Base-by-base conservation (phyloP, 2,113 vertebrate species). In the Ibidorhyncha struthersii region DNA sequence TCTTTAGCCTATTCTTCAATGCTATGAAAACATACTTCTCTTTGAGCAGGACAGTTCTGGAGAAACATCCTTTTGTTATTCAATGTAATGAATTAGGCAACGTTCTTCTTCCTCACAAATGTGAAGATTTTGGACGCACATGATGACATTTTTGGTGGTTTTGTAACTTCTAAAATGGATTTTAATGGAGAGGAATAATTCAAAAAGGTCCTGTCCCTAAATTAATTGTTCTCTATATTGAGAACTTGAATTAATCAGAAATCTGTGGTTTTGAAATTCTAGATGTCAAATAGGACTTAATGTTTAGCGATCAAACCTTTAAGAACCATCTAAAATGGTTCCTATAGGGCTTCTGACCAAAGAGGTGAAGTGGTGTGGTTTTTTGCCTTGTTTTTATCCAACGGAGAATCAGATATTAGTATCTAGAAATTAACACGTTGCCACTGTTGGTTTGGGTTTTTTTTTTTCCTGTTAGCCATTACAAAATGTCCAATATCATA, bases 111-210 rank as follows among this genome's bases (percentile, higher is more conserved):
- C 20, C 36, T 91, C 12, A 41, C 23, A 56, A 79, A 4, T 20
- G 7, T 79, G 52, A 67, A 20, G 20, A 53, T 47, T 59, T 76
- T 49, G 30, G 40, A 71, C 0, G 2, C 1, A 6, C 7, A 8
- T 0, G 0, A 8, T 3, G 6, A 41, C 11, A 5, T 36, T 67
- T 53, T 76, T 27, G 9, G 14, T 78, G 38, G 4, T 11, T 82
- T 91, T 72, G 5, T 89, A 40, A 58, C 61, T 87, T 94, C 14
- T 34, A 49, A 65, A 82, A 36, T 40, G 36, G 32, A 56, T 72
- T 86, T 61, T 82, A 87, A n/a, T 63, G 71, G 56, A 27, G 20
- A 43, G 13, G 19, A 88, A 30, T 71, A 27, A 30, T 82, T 94
- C 23, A 14, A 34, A 62, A 89, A 74, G 29, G 20, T 74, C 38